Evolutionary conservation across 2,797 vertebrate species (phyloP), one percentile per base, ranked within the genome.

Genomic region (Poliocrania exsul): DNA sequence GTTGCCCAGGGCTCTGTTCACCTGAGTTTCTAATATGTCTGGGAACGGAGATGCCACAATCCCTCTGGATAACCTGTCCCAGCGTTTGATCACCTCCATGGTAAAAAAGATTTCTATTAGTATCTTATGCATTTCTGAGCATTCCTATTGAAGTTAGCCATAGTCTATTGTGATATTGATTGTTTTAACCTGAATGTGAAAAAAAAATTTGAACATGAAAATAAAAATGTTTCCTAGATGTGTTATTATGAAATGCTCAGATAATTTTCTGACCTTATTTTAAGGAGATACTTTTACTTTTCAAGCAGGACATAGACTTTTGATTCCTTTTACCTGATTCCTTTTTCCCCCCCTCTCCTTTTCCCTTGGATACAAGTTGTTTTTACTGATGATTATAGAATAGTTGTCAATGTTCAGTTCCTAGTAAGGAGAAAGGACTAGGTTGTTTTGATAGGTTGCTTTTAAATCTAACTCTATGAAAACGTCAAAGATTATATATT

Each of bases 141-240:
- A 33, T 47, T 89, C 26, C 38, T 18, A 53, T 4, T 50, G 44
- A 53, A 80, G 29, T 21, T 51, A 73, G 11, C 4, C 6, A 26
- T 38, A 86, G 6, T 42, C 6, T 18, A 4, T 73, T 73, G 33
- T 56, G 15, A 54, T 74, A 18, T 5, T 21, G 6, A 40, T 18
- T 33, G 3, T 13, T 79, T 35, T 54, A 17, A 57, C 28, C 28
- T 19, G 10, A 64, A 40, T 2, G 16, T 8, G 16, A 16, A 31
- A 33, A 23, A 56, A n/a, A 49, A 47, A 47, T 47, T 16, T 29
- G 28, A 51, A 57, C 10, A 58, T 18, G 33, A 16, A 69, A 82
- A 65, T n/a, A 42, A 25, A 1, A 0, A 0, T 17, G 11, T 35
- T 72, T 31, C 8, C 10, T 61, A 53, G 14, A 20, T 53, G 5